Percentiles rank a stretch among this genome's conserved stretches.
Evolutionary conservation across 2,888 invertebrate species (phyloP).

Genomic region (Epirrhoe tristata): DNA sequence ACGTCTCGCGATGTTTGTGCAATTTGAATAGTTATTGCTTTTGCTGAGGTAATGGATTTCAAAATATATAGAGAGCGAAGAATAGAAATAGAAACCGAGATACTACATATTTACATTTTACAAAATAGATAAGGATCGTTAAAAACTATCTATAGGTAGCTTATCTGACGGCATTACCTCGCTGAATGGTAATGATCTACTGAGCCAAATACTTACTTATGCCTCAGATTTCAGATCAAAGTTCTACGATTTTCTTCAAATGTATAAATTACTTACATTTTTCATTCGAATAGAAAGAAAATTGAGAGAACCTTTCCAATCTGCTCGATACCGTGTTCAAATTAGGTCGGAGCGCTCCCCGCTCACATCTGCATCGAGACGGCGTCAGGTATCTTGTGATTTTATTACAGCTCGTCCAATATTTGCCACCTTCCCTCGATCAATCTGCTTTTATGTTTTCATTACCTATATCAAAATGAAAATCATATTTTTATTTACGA

Average conservation of each 20-base stretch:
- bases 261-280: neutral
- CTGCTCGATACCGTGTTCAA: constrained; percentile 11
- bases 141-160: too few relatives aligned
- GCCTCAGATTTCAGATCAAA: neutral
- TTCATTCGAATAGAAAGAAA: constrained; percentile 1
- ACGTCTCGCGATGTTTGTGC: constrained; percentile 17
- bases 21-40: constrained; percentile 30
- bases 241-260: neutral
- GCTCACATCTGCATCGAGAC: constrained; percentile 28
- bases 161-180: too few relatives aligned
- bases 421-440: constrained; percentile 57
- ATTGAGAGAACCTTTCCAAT: constrained; percentile 15
- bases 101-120: too few relatives aligned
- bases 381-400: constrained; percentile 66
- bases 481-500: constrained; percentile 33
- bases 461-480: constrained; percentile 38
- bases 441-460: constrained; percentile 41
- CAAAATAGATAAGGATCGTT: too few relatives aligned
- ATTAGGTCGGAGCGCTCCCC: constrained; percentile 8
- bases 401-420: constrained; percentile 70
- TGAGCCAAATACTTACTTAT: too few relatives aligned
- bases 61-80: neutral
- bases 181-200: too few relatives aligned
- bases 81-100: neutral
- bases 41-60: constrained; percentile 11